Percentiles rank a stretch among this genome's conserved stretches.
phyloP scores from a whole-genome alignment of 1,140 invertebrate species.

The Penaeus indicus region DNA sequence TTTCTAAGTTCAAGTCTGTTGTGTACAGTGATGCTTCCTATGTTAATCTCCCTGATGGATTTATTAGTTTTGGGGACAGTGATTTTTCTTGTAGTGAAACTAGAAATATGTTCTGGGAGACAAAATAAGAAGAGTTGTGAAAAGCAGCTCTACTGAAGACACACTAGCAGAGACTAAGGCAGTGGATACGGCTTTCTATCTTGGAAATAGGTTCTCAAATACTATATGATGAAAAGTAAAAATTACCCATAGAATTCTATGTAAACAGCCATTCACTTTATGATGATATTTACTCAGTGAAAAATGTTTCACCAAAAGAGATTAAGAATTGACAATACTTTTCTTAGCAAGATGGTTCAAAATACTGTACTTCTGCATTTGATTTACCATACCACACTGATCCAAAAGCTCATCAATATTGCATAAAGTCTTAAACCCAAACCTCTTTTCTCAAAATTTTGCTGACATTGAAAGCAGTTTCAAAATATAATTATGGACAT shows the following conservation, averaged over 20 bases:
- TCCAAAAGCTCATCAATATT: too few species aligned
- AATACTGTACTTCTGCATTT: too few species aligned
- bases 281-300: constrained; percentile 1
- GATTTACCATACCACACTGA: too few species aligned
- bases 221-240: background rate
- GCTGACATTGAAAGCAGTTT: too few species aligned
- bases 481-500: too few species aligned
- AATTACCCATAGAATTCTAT: background rate
- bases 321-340: too few species aligned
- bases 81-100: background rate
- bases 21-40: constrained; percentile 37
- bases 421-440: too few species aligned
- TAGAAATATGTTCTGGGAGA: constrained; percentile 1
- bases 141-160: constrained; percentile 7
- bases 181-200: constrained; percentile 21
- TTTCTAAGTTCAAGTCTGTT: constrained; percentile 31
- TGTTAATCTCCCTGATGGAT: background rate
- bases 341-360: too few species aligned
- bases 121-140: constrained; percentile 9
- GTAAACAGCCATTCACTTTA: background rate
- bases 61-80: background rate
- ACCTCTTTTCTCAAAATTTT: too few species aligned
- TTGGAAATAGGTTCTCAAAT: background rate
- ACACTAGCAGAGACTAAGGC: background rate
- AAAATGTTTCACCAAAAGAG: background rate